These are phyloP conservation scores for Artemia sp. DNA, from an alignment of 2,888 invertebrate species.

Conservation along the genomic window DNA sequence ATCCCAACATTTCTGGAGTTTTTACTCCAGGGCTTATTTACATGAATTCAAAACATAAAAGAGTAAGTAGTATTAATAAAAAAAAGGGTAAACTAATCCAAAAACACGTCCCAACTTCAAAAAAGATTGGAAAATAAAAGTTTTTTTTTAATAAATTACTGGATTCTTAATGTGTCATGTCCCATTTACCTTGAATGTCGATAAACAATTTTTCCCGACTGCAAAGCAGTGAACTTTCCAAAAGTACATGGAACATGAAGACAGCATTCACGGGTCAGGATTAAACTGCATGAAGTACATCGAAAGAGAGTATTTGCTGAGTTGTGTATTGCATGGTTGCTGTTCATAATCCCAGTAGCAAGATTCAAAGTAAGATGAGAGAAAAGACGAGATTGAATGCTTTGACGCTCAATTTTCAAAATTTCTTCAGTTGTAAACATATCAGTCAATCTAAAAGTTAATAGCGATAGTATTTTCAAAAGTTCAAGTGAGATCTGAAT, in stretches of 20 bases:
- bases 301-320: conserved; percentile 56
- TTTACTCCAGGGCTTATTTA: too few relatives aligned
- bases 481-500: too few relatives aligned
- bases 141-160: too few relatives aligned
- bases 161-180: too few relatives aligned
- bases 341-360: conserved; percentile 55
- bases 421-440: conserved; percentile 67
- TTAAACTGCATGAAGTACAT: conserved; percentile 45
- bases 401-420: conserved; percentile 62
- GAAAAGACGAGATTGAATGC: conserved; percentile 64
- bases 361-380: conserved; percentile 62
- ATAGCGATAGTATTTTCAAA: too few relatives aligned
- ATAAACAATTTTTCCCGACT: conserved; percentile 51
- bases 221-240: conserved; percentile 45
- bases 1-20: too few relatives aligned
- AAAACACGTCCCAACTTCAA: too few relatives aligned
- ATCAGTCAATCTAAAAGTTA: conserved; percentile 48
- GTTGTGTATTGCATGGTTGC: conserved; percentile 58
- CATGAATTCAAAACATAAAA: too few relatives aligned
- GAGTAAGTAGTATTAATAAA: too few relatives aligned
- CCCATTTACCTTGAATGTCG: conserved; percentile 42
- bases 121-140: too few relatives aligned
- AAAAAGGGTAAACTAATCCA: too few relatives aligned
- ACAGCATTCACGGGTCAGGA: conserved; percentile 50
- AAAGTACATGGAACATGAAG: conserved; percentile 54